phyloP scores from a whole-genome alignment of 2,797 vertebrate species.

The Chloroceryle amazona region DNA sequence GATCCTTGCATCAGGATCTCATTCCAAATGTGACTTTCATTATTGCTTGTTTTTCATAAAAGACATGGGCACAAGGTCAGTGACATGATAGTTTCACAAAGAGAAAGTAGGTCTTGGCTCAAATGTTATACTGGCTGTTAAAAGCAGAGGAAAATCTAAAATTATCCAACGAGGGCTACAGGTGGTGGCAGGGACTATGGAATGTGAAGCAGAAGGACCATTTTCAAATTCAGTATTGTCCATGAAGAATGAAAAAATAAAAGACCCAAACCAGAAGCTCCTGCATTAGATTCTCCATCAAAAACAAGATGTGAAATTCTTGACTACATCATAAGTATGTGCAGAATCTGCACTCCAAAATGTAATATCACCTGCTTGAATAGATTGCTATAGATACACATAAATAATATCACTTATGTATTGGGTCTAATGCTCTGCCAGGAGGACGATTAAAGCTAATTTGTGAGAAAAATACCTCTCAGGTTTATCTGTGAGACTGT shows the following conservation, averaged over 20 bases:
- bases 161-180: neutral
- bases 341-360: neutral
- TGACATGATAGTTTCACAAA: neutral
- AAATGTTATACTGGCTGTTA: neutral
- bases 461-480: neutral
- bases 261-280: neutral
- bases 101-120: slow-evolving; percentile 28
- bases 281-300: neutral
- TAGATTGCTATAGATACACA: neutral
- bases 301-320: neutral
- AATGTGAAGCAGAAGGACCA: neutral
- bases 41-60: slow-evolving; percentile 7
- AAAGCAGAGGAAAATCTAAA: slow-evolving; percentile 36
- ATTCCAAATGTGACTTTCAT: slow-evolving; percentile 8
- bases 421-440: neutral
- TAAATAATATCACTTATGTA: neutral
- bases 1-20: neutral
- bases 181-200: neutral
- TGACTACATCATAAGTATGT: neutral
- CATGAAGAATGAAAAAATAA: neutral
- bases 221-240: neutral
- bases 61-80: slow-evolving; percentile 13
- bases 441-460: neutral
- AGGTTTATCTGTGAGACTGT: neutral
- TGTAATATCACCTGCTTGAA: neutral